phyloP scores from a whole-genome alignment of 2,888 invertebrate genomes.

The Spicauda simplicius region DNA sequence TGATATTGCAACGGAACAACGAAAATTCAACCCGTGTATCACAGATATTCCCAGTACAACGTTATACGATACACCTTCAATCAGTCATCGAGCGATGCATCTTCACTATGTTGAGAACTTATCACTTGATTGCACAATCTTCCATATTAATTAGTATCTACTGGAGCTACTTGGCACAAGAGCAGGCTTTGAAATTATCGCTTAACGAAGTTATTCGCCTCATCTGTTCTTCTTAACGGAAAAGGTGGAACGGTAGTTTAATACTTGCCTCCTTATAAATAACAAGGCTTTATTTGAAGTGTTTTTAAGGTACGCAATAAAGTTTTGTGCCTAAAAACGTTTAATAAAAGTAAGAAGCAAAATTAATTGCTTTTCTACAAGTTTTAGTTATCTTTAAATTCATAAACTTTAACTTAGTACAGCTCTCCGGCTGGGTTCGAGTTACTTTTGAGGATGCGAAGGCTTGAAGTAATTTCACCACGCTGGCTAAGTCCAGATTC shows the following conservation, averaged over 20 bases:
- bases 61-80: not conserved
- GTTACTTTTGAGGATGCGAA: too few species aligned
- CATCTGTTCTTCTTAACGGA: conserved; percentile 16
- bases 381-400: too few species aligned
- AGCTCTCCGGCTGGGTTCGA: too few species aligned
- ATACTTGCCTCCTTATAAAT: not conserved
- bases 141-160: conserved; percentile 74
- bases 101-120: not conserved
- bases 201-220: conserved; percentile 36
- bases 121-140: conserved; percentile 63
- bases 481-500: not conserved
- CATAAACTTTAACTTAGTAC: too few species aligned
- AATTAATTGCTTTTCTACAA: too few species aligned
- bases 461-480: too few species aligned
- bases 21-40: too few species aligned
- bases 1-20: too few species aligned
- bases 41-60: too few species aligned
- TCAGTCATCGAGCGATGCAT: not conserved
- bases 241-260: conserved; percentile 7
- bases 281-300: not conserved
- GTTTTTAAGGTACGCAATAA: too few species aligned
- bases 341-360: too few species aligned
- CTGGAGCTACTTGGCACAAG: conserved; percentile 58
- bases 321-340: too few species aligned
- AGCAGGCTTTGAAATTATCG: conserved; percentile 66